These are phyloP conservation scores for Cenopis cana DNA, from an alignment of 2,888 invertebrate species.

Conservation along the genomic window DNA sequence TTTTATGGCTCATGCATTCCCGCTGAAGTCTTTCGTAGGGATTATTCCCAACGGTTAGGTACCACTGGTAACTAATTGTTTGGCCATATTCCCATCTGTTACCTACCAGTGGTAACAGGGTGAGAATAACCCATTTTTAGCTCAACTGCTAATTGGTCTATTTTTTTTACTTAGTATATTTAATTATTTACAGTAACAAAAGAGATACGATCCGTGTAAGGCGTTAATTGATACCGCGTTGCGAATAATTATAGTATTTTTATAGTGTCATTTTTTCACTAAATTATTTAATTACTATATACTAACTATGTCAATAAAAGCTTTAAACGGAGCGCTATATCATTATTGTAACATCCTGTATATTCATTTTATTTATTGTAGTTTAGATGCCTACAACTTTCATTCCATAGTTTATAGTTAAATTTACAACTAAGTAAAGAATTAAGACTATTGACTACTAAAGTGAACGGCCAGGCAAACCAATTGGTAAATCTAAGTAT, in stretches of 20 bases:
- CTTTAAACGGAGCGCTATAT: neutral
- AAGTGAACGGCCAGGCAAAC: neutral
- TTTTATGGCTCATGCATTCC: neutral
- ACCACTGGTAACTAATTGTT: no score
- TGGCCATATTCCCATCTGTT: no score
- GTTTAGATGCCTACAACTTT: neutral
- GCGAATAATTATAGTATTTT: neutral
- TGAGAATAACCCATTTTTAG: no score
- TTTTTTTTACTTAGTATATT: neutral
- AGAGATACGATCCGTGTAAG: no score
- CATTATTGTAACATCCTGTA: neutral
- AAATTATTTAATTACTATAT: neutral
- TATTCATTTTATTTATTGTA: neutral
- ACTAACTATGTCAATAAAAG: neutral
- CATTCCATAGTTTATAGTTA: neutral
- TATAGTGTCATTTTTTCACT: no score
- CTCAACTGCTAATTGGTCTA: no score
- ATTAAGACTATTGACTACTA: neutral
- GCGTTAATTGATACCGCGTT: neutral
- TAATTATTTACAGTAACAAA: neutral
- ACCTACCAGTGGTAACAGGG: no score
- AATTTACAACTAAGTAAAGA: neutral
- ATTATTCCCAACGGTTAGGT: no score
- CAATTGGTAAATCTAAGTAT: conserved; percentile 1
- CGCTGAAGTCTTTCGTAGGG: neutral